Evolutionary conservation across 2,888 invertebrate genomes (phyloP).

Genomic region (Patella caerulea): DNA sequence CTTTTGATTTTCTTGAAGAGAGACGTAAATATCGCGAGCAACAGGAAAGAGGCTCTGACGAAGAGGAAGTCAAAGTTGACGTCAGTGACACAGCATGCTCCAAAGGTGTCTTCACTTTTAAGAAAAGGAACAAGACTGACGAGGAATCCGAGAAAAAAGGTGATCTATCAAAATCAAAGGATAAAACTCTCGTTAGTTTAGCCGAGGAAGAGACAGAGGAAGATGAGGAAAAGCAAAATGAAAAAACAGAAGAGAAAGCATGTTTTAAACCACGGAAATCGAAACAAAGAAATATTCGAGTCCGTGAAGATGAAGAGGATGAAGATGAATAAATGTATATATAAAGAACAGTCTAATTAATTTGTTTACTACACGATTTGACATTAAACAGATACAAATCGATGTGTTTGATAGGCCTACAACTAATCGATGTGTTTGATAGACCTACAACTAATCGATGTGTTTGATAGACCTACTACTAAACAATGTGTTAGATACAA

Average conservation of each 20-base stretch:
- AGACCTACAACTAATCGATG: no score
- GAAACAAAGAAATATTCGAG: not conserved
- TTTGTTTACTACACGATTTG: no score
- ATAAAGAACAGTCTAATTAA: no score
- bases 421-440: no score
- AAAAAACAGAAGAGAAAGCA: not conserved
- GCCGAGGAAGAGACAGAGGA: not conserved
- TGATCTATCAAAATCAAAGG: not conserved
- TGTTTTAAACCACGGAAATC: not conserved
- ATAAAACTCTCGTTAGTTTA: not conserved
- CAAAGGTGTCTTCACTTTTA: not conserved
- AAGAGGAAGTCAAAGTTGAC: not conserved
- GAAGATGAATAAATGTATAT: not conserved
- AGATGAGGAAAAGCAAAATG: not conserved
- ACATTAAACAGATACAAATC: no score
- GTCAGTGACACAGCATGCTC: not conserved
- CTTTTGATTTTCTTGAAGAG: conserved; percentile 82
- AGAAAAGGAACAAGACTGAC: not conserved
- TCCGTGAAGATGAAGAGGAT: not conserved
- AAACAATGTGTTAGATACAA: no score
- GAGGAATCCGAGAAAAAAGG: not conserved
- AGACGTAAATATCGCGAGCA: conserved; percentile 64
- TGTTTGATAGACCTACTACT: no score
- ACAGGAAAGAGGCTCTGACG: conserved; percentile 17
- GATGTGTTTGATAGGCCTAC: no score